Conservation (phyloP, 2,888 invertebrate species). For the Noctua janthe region DNA sequence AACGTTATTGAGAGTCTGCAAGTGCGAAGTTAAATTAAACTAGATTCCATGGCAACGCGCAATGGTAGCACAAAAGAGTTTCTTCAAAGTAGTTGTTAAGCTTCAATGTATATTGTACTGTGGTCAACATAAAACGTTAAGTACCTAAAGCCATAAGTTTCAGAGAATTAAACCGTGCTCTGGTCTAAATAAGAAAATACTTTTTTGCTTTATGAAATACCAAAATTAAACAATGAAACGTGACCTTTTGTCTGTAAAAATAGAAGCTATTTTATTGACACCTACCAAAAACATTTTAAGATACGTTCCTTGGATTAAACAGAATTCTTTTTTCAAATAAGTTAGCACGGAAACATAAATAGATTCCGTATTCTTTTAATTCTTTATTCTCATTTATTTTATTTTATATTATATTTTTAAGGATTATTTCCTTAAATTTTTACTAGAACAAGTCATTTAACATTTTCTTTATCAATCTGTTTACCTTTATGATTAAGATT, state of each 20-base stretch:
- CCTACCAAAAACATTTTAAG: background rate
- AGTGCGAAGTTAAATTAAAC: background rate
- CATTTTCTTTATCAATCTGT: no score
- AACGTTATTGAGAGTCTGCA: background rate
- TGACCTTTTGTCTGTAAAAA: background rate
- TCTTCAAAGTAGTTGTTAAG: constrained; percentile 1
- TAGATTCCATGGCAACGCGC: background rate
- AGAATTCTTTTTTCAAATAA: no score
- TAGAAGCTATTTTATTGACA: background rate
- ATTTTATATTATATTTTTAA: no score
- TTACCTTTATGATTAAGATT: no score
- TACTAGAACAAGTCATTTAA: no score
- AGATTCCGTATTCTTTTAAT: background rate
- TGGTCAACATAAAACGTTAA: constrained; percentile 3
- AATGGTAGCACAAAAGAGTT: background rate
- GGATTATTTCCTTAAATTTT: no score
- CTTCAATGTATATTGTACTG: constrained; percentile 4
- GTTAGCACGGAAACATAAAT: background rate
- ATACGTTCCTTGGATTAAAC: background rate
- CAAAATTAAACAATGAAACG: background rate
- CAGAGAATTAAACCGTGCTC: background rate
- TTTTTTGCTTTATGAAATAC: constrained; percentile 1
- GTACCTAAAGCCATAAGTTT: background rate
- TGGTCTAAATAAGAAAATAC: background rate
- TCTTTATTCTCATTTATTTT: no score